phyloP scores from a whole-genome alignment of 2,797 vertebrate genomes.

The Alcedo quadribrachys region DNA sequence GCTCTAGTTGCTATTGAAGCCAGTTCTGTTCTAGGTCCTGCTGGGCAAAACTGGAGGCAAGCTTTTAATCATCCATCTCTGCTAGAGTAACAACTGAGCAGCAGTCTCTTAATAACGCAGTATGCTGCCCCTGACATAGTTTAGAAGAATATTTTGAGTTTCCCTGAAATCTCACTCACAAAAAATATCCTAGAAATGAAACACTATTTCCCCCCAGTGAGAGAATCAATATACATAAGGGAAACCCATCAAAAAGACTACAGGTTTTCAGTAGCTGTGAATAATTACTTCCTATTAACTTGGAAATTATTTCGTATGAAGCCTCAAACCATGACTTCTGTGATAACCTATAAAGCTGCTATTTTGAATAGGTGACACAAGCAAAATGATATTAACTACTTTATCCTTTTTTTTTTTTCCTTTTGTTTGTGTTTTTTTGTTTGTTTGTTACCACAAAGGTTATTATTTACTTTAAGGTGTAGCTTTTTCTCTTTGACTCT shows the following conservation, averaged over 20 bases:
- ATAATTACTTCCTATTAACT: slow-evolving; percentile 31
- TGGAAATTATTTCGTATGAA: background rate
- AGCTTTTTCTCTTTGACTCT: background rate
- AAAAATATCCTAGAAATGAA: background rate
- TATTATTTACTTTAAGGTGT: background rate
- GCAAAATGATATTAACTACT: background rate
- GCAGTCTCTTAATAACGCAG: background rate
- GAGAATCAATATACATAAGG: background rate
- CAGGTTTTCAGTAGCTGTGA: background rate
- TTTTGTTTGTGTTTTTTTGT: background rate
- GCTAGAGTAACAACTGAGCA: background rate
- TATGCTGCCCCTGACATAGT: background rate
- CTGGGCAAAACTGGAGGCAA: background rate
- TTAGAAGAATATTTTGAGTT: background rate
- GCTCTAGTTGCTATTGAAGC: background rate
- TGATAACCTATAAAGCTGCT: background rate
- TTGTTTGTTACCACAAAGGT: background rate
- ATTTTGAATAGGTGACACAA: background rate
- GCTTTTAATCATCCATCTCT: background rate
- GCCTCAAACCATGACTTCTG: background rate
- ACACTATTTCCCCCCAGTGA: background rate
- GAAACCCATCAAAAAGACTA: background rate
- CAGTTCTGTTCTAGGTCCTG: background rate
- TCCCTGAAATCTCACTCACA: background rate
- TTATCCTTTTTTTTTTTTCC: background rate